Conservation (phyloP, 2,797 vertebrate species). For the Tenualosa ilisha region DNA sequence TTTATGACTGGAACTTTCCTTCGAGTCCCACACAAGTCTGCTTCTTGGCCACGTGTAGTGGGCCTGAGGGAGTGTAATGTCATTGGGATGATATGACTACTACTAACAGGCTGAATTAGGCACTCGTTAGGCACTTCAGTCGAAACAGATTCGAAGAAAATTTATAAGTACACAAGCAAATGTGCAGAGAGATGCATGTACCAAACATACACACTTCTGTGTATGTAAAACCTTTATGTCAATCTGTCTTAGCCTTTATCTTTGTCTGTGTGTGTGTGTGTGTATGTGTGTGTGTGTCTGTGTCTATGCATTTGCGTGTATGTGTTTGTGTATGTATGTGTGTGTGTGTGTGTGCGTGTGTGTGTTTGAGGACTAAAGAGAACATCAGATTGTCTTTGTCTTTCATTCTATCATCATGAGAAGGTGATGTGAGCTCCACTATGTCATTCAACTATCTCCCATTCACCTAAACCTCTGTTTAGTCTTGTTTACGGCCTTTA, state of each 20-base stretch:
- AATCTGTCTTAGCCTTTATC: background rate
- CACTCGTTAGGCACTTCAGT: background rate
- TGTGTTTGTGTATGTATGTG: too few species aligned
- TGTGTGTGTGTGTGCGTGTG: background rate
- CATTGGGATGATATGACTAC: background rate
- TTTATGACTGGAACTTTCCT: conserved; percentile 13
- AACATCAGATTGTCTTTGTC: too few species aligned
- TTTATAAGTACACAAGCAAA: too few species aligned
- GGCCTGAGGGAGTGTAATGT: background rate
- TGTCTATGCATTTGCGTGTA: too few species aligned
- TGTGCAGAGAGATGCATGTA: background rate
- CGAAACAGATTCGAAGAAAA: too few species aligned
- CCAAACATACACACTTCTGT: background rate
- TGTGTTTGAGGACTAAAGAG: background rate
- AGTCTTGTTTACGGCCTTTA: too few species aligned
- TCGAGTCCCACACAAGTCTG: background rate
- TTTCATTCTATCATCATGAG: background rate
- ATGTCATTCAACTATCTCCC: background rate
- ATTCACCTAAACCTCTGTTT: too few species aligned
- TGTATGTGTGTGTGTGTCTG: background rate
- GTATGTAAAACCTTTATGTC: background rate
- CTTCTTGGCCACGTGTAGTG: background rate
- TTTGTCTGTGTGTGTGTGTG: background rate
- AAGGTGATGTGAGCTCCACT: background rate
- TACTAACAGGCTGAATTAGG: background rate